phyloP scores from a whole-genome alignment of 2,797 vertebrate species.

The Pempheris klunzingeri region DNA sequence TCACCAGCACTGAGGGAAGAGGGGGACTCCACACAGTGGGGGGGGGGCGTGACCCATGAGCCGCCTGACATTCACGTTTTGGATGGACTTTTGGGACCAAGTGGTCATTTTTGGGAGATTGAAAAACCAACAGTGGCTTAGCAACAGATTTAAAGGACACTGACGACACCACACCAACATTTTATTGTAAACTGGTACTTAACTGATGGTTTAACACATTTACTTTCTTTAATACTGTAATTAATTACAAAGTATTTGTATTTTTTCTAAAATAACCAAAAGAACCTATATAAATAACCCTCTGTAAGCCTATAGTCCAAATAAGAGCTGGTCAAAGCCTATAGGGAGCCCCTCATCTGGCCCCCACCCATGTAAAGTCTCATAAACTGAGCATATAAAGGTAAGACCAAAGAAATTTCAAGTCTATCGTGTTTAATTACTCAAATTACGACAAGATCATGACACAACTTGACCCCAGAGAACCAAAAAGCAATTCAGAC shows the following conservation, averaged over 20 bases:
- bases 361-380: too few species aligned
- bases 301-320: too few species aligned
- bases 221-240: not conserved
- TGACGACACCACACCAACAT: too few species aligned
- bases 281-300: too few species aligned
- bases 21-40: conserved; percentile 43
- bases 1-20: too few species aligned
- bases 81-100: conserved; percentile 22
- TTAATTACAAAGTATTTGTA: not conserved
- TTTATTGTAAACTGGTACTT: conserved; percentile 10
- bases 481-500: not conserved
- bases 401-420: not conserved
- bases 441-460: not conserved
- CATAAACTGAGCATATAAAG: too few species aligned
- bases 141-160: conserved; percentile 26
- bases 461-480: conserved; percentile 8
- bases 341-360: too few species aligned
- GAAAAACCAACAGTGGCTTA: conserved; percentile 14
- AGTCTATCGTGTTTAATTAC: too few species aligned
- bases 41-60: conserved; percentile 55
- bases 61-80: conserved; percentile 40
- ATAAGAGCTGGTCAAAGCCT: too few species aligned
- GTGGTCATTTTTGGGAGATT: not conserved
- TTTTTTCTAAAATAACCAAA: not conserved
- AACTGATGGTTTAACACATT: not conserved